Conservation (phyloP, 2,797 vertebrate species). For the Dicrostonyx torquatus region DNA sequence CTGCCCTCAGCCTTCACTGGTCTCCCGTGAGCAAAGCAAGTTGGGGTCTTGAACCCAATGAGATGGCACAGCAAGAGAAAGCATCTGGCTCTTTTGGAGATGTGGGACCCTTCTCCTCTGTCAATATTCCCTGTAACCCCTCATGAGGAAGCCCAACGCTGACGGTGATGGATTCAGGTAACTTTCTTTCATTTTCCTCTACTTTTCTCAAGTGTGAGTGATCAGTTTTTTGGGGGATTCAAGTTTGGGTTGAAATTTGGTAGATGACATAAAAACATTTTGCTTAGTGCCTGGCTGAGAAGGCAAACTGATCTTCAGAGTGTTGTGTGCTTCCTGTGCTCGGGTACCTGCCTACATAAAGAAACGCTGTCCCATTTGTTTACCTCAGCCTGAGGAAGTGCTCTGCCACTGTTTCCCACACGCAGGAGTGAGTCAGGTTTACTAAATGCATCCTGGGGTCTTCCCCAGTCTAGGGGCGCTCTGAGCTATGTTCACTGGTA, state of each 20-base stretch:
- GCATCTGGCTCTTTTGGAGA: neutral
- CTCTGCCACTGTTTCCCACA: neutral
- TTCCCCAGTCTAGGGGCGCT: neutral
- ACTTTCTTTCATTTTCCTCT: neutral
- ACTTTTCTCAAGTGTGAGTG: neutral
- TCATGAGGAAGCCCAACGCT: fast-evolving
- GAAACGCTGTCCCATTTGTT: neutral
- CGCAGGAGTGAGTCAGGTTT: neutral
- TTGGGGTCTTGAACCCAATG: neutral
- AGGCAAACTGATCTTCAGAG: neutral
- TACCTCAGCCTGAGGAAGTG: neutral
- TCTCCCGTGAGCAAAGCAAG: neutral
- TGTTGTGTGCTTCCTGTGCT: neutral
- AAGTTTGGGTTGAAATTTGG: neutral
- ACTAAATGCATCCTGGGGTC: fast-evolving
- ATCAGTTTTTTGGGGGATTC: neutral
- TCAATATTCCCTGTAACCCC: neutral
- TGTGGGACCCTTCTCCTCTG: neutral
- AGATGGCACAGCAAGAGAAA: neutral
- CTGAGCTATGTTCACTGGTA: no score
- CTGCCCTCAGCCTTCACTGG: neutral
- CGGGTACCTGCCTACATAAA: no score
- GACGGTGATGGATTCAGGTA: neutral
- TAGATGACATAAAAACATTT: neutral
- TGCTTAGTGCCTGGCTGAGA: neutral